A percentile compares a stretch with the other conserved stretches of the same genome.
Evolutionary conservation across 2,113 vertebrate genomes (phyloP).

Genomic region (Serinus canaria): DNA sequence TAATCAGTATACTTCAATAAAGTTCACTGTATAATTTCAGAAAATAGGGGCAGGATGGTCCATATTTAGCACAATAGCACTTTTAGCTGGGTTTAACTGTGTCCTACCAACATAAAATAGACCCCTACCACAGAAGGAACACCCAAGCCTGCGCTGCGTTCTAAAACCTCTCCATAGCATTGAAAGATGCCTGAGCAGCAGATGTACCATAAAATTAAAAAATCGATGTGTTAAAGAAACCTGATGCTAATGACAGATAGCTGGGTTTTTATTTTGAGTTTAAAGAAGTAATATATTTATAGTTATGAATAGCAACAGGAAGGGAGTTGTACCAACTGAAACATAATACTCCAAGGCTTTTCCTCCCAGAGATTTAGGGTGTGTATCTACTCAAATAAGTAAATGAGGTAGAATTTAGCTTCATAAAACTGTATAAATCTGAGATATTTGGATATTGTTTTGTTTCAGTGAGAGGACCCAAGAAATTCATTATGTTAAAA

Average conservation of each 20-base stretch:
- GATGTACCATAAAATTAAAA: neutral
- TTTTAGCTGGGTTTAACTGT: neutral
- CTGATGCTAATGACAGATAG: neutral
- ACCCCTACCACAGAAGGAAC: neutral
- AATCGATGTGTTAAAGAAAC: neutral
- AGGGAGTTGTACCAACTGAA: slow-evolving; percentile 55
- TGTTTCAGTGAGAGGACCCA: neutral
- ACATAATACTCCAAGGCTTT: slow-evolving; percentile 26
- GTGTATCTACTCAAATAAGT: neutral
- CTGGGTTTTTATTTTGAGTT: neutral
- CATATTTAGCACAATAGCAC: neutral
- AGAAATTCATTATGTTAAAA: neutral
- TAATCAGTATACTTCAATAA: neutral
- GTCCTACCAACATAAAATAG: no score
- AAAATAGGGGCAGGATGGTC: neutral
- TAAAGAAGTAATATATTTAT: neutral
- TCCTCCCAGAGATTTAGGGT: slow-evolving; percentile 4
- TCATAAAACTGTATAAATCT: neutral
- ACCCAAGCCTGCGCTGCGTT: neutral
- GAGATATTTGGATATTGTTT: neutral
- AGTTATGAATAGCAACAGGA: slow-evolving; percentile 59
- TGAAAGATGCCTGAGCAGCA: neutral
- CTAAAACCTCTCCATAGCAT: neutral
- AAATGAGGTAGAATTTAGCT: neutral
- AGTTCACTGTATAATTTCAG: neutral